These are phyloP conservation scores for Osmerus eperlanus DNA, from an alignment of 2,113 vertebrate genomes.

Conservation along the genomic window DNA sequence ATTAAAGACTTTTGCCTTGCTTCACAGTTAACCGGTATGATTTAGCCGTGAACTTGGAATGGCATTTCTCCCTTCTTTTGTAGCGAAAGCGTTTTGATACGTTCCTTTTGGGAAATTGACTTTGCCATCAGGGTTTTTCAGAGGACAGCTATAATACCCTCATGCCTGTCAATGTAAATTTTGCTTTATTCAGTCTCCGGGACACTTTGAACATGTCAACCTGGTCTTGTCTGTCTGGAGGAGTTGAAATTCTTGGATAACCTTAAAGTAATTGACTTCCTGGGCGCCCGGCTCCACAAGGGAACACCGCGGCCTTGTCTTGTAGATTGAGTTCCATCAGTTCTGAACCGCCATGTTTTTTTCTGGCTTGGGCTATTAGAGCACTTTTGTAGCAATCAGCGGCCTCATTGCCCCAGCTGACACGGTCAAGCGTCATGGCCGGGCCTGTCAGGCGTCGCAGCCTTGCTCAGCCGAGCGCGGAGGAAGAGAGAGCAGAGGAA, in stretches of 20 bases:
- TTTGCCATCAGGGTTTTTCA: too few species aligned
- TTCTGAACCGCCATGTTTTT: background rate
- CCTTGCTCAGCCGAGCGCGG: background rate
- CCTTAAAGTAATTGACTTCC: background rate
- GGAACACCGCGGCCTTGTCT: slow-evolving; percentile 1
- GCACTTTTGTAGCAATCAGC: slow-evolving; percentile 12
- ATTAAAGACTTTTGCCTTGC: too few species aligned
- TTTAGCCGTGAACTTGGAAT: too few species aligned
- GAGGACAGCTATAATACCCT: too few species aligned
- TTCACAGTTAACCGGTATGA: too few species aligned
- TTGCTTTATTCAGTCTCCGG: too few species aligned
- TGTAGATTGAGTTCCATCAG: slow-evolving; percentile 16
- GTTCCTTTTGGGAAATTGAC: too few species aligned
- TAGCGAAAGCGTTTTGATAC: too few species aligned
- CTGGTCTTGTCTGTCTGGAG: background rate
- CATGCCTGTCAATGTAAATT: too few species aligned
- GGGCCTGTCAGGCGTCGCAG: background rate
- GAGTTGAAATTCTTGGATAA: background rate
- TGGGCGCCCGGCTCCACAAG: background rate
- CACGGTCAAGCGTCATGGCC: background rate
- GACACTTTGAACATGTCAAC: too few species aligned
- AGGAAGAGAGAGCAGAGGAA: background rate
- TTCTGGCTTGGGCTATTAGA: slow-evolving; percentile 5
- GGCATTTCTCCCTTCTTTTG: too few species aligned
- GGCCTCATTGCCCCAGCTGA: slow-evolving; percentile 16